Conservation (phyloP, 2,888 invertebrate species). For the Hypsopygia costalis region DNA sequence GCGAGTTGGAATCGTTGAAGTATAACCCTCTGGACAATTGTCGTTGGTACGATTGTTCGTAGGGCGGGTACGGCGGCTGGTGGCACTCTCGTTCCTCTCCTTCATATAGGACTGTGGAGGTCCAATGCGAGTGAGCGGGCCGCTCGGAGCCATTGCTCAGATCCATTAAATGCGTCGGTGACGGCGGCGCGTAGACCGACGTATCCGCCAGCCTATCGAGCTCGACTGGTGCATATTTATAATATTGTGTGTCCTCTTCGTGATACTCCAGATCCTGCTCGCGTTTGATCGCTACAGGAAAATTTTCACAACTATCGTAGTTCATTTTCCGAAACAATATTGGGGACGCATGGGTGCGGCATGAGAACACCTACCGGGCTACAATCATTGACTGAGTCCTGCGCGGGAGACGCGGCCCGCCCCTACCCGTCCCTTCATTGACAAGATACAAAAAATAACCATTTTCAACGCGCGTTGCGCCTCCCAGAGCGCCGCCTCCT, state of each 20-base stretch:
- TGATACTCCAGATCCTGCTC: slow-evolving; percentile 57
- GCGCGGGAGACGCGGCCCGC: slow-evolving; percentile 48
- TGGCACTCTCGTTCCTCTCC: slow-evolving; percentile 55
- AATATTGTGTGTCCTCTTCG: slow-evolving; percentile 65
- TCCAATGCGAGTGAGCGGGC: slow-evolving; percentile 48
- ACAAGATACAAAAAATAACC: slow-evolving; percentile 76
- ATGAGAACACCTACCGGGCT: slow-evolving; percentile 47
- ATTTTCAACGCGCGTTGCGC: slow-evolving; percentile 53
- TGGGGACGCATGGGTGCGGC: slow-evolving; percentile 36
- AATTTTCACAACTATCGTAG: slow-evolving; percentile 60
- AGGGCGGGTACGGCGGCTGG: slow-evolving; percentile 41
- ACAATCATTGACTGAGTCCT: slow-evolving; percentile 49
- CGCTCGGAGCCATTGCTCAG: slow-evolving; percentile 65
- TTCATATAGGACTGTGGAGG: slow-evolving; percentile 43
- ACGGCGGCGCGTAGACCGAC: slow-evolving; percentile 52
- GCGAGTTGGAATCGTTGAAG: slow-evolving; percentile 68
- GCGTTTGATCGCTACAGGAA: slow-evolving; percentile 60
- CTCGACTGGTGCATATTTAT: slow-evolving; percentile 58
- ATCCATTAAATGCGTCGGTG: slow-evolving; percentile 69
- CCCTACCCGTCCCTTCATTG: slow-evolving; percentile 75
- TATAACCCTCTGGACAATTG: slow-evolving; percentile 51
- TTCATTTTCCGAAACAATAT: slow-evolving; percentile 44
- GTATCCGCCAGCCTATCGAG: slow-evolving; percentile 49
- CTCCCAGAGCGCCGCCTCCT: slow-evolving; percentile 62
- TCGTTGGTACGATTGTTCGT: slow-evolving; percentile 53